Conservation (phyloP, 2,113 vertebrate genomes). For the Lucifuga dentata region DNA sequence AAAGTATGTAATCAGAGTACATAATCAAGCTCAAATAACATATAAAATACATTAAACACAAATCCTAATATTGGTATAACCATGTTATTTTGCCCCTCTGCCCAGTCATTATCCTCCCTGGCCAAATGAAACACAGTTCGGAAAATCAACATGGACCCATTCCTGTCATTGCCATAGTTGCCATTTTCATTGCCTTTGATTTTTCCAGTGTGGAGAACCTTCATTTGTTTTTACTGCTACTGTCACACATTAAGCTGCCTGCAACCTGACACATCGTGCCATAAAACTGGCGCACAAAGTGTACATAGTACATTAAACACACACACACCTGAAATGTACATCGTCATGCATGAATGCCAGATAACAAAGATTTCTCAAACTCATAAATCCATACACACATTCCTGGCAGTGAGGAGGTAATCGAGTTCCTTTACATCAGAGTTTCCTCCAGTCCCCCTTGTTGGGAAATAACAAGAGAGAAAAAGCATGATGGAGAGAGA, state of each 20-base stretch:
- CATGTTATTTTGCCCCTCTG: conserved; percentile 74
- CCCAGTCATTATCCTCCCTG: conserved; percentile 55
- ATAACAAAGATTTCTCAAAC: conserved; percentile 28
- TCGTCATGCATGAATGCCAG: conserved; percentile 20
- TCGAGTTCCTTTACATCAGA: conserved; percentile 62
- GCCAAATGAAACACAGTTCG: conserved; percentile 72
- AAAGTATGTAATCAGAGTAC: too few relatives aligned
- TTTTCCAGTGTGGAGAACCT: conserved; percentile 76
- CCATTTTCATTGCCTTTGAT: conserved; percentile 72
- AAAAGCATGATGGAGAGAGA: conserved; percentile 28
- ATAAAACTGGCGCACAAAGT: conserved; percentile 31
- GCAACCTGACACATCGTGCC: conserved; percentile 59
- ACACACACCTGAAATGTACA: conserved; percentile 13
- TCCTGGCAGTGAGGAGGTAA: conserved; percentile 48
- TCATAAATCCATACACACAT: neutral
- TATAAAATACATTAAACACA: too few relatives aligned
- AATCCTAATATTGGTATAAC: conserved; percentile 66
- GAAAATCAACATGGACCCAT: conserved; percentile 74
- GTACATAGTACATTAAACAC: conserved; percentile 2
- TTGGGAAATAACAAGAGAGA: conserved; percentile 61
- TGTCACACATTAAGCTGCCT: conserved; percentile 70
- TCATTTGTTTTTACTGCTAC: conserved; percentile 78
- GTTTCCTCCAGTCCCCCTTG: conserved; percentile 56
- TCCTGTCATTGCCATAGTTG: conserved; percentile 76
- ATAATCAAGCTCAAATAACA: too few relatives aligned